Evolutionary conservation across 2,888 invertebrate species (phyloP).

Genomic region (Oxycera nigricornis): DNA sequence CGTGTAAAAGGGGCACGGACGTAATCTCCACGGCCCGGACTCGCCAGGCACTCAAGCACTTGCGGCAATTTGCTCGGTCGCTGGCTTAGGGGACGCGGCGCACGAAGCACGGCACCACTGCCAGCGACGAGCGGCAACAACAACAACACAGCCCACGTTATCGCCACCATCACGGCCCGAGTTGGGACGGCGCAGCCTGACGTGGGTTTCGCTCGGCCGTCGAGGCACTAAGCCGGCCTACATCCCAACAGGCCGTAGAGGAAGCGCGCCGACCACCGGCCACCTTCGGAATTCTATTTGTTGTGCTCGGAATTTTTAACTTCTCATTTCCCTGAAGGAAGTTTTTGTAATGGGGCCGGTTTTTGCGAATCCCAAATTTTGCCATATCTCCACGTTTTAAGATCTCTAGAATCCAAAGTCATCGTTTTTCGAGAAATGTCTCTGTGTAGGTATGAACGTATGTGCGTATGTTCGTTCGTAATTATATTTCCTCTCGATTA

Average conservation of each 20-base stretch:
- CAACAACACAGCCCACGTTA: neutral
- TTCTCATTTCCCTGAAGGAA: too few relatives aligned
- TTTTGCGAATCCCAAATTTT: too few relatives aligned
- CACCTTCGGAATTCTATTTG: too few relatives aligned
- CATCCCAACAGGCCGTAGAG: neutral
- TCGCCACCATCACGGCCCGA: slow-evolving; percentile 20
- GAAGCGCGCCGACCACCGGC: too few relatives aligned
- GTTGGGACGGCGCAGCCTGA: slow-evolving; percentile 21
- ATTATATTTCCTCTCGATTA: too few relatives aligned
- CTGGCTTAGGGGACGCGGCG: slow-evolving; percentile 23
- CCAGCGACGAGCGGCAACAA: neutral
- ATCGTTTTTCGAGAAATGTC: too few relatives aligned
- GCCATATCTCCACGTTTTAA: too few relatives aligned
- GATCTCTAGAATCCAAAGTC: too few relatives aligned
- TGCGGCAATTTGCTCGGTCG: slow-evolving; percentile 11
- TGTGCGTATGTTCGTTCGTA: too few relatives aligned
- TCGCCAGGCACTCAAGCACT: neutral
- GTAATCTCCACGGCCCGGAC: neutral
- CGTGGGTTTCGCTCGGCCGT: slow-evolving; percentile 4
- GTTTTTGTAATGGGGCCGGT: too few relatives aligned
- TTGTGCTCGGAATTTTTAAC: too few relatives aligned
- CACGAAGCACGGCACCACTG: neutral
- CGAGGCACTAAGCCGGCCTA: slow-evolving; percentile 19
- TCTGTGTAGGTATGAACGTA: too few relatives aligned
- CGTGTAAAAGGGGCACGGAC: slow-evolving; percentile 1